Conservation (phyloP, 2,888 invertebrate species). For the Horisme vitalbata region DNA sequence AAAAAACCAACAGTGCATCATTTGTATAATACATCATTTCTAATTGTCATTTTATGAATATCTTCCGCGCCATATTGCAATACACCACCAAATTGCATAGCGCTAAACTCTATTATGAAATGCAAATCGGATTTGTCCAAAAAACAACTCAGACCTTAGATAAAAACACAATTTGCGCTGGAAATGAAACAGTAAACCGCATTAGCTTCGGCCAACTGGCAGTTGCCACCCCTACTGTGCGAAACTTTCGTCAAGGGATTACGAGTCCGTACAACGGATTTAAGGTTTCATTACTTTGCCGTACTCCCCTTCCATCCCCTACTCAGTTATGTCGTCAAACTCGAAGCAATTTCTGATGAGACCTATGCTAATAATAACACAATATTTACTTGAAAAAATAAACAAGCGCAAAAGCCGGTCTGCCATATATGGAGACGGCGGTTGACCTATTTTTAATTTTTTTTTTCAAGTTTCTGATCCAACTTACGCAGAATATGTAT, state of each 20-base stretch:
- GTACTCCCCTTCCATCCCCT: slow-evolving; percentile 38
- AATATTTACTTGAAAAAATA: no score
- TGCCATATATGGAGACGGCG: no score
- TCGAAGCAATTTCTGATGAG: slow-evolving; percentile 6
- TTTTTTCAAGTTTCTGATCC: no score
- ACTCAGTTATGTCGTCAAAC: slow-evolving; percentile 25
- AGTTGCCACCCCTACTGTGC: slow-evolving; percentile 57
- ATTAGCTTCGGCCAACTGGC: slow-evolving; percentile 79
- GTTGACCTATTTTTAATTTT: no score
- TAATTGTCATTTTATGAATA: slow-evolving; percentile 2
- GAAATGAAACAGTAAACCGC: slow-evolving; percentile 79
- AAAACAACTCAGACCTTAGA: slow-evolving; percentile 62
- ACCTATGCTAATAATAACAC: no score
- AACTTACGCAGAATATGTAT: no score
- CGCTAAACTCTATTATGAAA: slow-evolving; percentile 25
- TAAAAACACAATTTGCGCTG: slow-evolving; percentile 75
- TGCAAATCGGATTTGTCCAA: slow-evolving; percentile 56
- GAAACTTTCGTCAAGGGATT: slow-evolving; percentile 76
- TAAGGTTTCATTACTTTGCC: slow-evolving; percentile 80
- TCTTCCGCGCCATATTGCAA: slow-evolving; percentile 19
- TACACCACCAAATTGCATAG: slow-evolving; percentile 16
- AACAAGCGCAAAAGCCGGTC: no score
- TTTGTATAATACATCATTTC: no score
- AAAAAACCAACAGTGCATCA: no score
- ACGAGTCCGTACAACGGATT: slow-evolving; percentile 81